phyloP scores from a whole-genome alignment of 2,888 invertebrate species.

The Dimorphilus gyrociliatus region DNA sequence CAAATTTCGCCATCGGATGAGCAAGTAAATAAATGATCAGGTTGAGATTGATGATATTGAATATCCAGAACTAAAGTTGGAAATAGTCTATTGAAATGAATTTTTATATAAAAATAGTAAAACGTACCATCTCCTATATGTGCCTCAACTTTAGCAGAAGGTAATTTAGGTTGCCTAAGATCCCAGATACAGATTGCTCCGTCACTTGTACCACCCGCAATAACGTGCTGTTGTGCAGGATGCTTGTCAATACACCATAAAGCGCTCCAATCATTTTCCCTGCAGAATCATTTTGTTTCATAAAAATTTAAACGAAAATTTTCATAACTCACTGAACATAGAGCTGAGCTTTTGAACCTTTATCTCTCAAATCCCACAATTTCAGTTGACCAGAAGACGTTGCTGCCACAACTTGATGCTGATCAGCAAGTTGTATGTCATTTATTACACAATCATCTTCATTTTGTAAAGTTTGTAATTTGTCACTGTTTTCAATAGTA shows the following conservation, averaged over 20 bases:
- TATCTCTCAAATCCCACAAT: conserved; percentile 71
- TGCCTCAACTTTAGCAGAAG: conserved; percentile 62
- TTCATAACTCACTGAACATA: too few species aligned
- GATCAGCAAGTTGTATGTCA: conserved; percentile 56
- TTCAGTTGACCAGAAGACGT: conserved; percentile 77
- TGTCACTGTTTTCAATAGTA: too few species aligned
- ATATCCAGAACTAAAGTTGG: conserved; percentile 57
- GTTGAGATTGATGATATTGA: conserved; percentile 66
- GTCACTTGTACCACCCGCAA: conserved; percentile 64
- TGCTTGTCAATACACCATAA: conserved; percentile 58
- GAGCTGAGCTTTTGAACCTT: too few species aligned
- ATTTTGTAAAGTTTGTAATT: too few species aligned
- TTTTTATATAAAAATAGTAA: background rate
- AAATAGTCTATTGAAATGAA: background rate
- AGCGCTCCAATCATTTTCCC: conserved; percentile 37
- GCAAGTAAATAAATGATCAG: conserved; percentile 64
- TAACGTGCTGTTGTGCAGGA: conserved; percentile 70
- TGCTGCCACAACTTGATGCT: conserved; percentile 59
- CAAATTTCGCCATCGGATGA: conserved; percentile 67
- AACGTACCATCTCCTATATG: conserved; percentile 44
- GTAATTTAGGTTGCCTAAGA: conserved; percentile 61
- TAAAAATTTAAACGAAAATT: too few species aligned
- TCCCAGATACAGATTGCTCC: conserved; percentile 79
- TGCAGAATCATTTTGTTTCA: too few species aligned
- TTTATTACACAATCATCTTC: conserved; percentile 39